phyloP scores from a whole-genome alignment of 2,888 invertebrate species.

The Ellobium chinense region DNA sequence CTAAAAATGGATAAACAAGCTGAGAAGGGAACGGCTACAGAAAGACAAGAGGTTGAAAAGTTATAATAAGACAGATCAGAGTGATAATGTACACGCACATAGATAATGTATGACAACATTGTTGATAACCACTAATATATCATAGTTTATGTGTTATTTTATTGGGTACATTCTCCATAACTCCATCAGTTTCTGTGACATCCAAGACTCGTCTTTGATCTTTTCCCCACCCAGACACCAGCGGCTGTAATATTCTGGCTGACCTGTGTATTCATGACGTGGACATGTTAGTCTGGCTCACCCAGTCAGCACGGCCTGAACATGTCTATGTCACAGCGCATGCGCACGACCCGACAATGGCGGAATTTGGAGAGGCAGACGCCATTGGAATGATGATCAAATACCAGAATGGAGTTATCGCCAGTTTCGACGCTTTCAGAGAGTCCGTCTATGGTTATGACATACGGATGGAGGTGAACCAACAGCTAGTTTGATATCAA shows the following conservation, averaged over 20 bases:
- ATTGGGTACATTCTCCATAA: too few species aligned
- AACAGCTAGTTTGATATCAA: too few species aligned
- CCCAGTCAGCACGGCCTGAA: conserved; percentile 83
- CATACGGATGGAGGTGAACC: conserved; percentile 83
- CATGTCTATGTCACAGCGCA: conserved; percentile 82
- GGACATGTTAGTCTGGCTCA: conserved; percentile 84
- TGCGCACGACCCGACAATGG: conserved; percentile 83
- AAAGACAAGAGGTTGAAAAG: too few species aligned
- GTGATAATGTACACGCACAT: too few species aligned
- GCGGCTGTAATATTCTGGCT: conserved; percentile 83
- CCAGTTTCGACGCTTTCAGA: conserved; percentile 84
- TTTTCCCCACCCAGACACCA: conserved; percentile 77
- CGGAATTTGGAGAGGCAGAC: conserved; percentile 84
- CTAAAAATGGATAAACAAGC: too few species aligned
- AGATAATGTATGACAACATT: too few species aligned
- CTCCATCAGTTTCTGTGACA: too few species aligned
- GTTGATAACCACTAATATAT: too few species aligned
- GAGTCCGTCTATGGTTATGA: conserved; percentile 85
- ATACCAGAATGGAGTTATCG: conserved; percentile 84
- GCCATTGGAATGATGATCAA: conserved; percentile 83
- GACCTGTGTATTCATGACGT: conserved; percentile 86
- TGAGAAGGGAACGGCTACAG: too few species aligned
- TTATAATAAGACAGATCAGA: too few species aligned
- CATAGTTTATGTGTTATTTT: too few species aligned
- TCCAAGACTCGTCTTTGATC: too few species aligned